Evolutionary conservation across 2,797 vertebrate species (phyloP).

Genomic region (Gouania willdenowi): DNA sequence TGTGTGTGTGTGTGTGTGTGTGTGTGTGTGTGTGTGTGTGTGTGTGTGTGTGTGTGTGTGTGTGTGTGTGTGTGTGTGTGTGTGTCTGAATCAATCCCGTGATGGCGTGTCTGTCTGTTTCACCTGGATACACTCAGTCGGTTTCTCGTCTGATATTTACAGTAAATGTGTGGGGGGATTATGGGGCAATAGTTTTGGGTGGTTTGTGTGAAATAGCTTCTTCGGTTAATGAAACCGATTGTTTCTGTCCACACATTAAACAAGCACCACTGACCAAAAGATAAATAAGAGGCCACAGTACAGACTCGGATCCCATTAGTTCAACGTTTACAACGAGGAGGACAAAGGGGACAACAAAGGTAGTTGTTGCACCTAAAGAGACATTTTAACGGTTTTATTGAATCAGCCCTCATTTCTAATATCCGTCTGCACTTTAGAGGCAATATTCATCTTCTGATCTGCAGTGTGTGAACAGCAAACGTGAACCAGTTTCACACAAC

Average conservation of each 20-base stretch:
- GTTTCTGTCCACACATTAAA: conserved; percentile 53
- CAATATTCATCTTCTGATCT: conserved; percentile 43
- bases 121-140: conserved; percentile 34
- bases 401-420: conserved; percentile 22
- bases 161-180: conserved; percentile 21
- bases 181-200: conserved; percentile 31
- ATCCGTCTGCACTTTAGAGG: conserved; percentile 36
- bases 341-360: too few relatives aligned
- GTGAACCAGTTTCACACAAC: conserved; percentile 65
- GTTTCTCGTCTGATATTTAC: conserved; percentile 44
- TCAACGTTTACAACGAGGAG: conserved; percentile 29
- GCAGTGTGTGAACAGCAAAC: conserved; percentile 51
- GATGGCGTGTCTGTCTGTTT: conserved; percentile 17
- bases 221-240: conserved; percentile 22
- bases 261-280: conserved; percentile 41
- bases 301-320: conserved; percentile 24
- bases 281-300: conserved; percentile 33
- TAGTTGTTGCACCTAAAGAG: conserved; percentile 43
- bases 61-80: neutral
- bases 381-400: conserved; percentile 15
- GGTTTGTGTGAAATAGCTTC: conserved; percentile 60
- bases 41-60: neutral
- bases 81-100: too few relatives aligned
- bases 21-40: conserved; percentile 2
- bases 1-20: conserved; percentile 8